These are phyloP conservation scores for Antedon bifida DNA, from an alignment of 35 echinoderm and acorn worm species.

Conservation along the genomic window DNA sequence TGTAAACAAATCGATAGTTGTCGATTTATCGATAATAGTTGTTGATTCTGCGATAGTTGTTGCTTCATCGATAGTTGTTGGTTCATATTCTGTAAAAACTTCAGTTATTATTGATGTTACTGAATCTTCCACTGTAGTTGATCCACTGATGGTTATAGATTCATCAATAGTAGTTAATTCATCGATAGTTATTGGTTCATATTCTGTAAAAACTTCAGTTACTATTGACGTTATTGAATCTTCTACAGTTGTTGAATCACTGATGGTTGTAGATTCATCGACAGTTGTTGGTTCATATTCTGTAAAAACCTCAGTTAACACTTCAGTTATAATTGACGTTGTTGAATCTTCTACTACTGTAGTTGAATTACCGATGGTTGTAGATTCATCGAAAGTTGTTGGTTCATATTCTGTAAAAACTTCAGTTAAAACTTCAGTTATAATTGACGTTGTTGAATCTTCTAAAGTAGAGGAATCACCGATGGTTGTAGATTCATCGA, in stretches of 20 bases:
- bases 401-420: not conserved
- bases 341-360: not conserved
- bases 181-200: no score
- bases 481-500: not conserved
- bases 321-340: not conserved
- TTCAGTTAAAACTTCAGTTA: no score
- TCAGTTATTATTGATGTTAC: not conserved
- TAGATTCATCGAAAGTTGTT: not conserved
- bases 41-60: no score
- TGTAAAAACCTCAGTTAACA: not conserved
- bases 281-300: not conserved
- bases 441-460: no score
- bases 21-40: no score
- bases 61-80: no score
- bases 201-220: no score
- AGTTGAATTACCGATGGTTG: not conserved
- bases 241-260: not conserved
- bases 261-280: not conserved
- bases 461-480: no score
- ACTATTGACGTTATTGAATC: not conserved
- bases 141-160: no score
- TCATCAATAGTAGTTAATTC: no score
- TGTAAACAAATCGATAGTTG: no score
- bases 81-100: no score
- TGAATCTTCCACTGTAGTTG: not conserved